These are phyloP conservation scores for Chiloscyllium plagiosum DNA, from an alignment of 2,113 vertebrate species.

Conservation along the genomic window DNA sequence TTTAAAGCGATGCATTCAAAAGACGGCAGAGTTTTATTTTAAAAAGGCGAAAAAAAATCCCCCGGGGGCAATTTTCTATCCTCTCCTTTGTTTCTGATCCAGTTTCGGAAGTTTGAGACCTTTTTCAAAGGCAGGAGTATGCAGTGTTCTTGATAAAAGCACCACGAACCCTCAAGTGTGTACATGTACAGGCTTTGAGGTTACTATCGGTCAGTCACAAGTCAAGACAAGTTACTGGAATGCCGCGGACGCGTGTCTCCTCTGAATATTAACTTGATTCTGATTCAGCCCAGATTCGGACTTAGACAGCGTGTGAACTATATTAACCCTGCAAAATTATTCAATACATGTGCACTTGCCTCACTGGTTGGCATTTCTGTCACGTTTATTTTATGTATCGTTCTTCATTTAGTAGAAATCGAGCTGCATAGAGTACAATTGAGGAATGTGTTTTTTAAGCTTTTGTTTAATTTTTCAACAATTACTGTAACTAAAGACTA, in stretches of 20 bases:
- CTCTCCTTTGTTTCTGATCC: neutral
- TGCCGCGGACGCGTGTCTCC: neutral
- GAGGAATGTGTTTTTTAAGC: neutral
- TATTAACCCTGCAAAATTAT: neutral
- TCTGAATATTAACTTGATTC: slow-evolving; percentile 15
- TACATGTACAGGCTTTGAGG: neutral
- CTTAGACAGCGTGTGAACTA: neutral
- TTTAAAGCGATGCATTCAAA: neutral
- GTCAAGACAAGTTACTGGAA: neutral
- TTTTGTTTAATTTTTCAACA: neutral
- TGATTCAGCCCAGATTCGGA: neutral
- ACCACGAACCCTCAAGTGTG: too few species aligned
- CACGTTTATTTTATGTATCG: neutral
- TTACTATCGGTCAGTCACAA: slow-evolving; percentile 22
- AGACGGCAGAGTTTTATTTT: neutral
- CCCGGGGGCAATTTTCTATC: neutral
- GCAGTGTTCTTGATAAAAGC: neutral
- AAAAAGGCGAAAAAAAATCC: neutral
- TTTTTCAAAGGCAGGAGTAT: neutral
- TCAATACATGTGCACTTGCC: neutral
- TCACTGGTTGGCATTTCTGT: neutral
- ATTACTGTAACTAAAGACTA: neutral
- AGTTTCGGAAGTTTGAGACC: neutral
- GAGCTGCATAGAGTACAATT: neutral
- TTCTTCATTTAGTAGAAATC: neutral